A percentile compares a stretch with the other conserved stretches of the same genome.
Evolutionary conservation across 1,140 invertebrate species (phyloP).

Genomic region (Drosophila subobscura): DNA sequence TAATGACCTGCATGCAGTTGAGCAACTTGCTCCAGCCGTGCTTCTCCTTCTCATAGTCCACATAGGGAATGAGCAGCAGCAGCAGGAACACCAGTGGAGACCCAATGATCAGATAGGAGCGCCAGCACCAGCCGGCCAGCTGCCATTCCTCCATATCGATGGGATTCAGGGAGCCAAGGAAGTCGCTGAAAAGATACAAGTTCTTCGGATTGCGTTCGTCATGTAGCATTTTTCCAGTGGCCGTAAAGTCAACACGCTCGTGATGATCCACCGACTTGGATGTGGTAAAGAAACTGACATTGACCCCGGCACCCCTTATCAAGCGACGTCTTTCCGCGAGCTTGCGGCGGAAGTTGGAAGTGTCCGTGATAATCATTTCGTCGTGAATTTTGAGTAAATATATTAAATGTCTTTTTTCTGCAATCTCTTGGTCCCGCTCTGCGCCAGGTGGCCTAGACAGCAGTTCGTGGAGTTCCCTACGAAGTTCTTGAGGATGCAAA

Average conservation of each 20-base stretch:
- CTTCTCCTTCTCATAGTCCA: constrained; percentile 50
- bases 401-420: background rate
- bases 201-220: constrained; percentile 36
- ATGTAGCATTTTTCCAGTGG: constrained; percentile 22
- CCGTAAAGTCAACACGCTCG: constrained; percentile 4
- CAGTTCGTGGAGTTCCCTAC: constrained; percentile 1
- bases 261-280: background rate
- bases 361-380: constrained; percentile 8
- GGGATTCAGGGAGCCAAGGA: constrained; percentile 33
- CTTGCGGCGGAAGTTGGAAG: background rate
- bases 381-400: constrained; percentile 14
- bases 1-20: constrained; percentile 57
- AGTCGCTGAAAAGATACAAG: constrained; percentile 23
- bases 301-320: background rate
- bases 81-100: constrained; percentile 27
- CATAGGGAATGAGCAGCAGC: constrained; percentile 34
- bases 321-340: background rate
- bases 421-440: background rate
- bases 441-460: background rate
- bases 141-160: constrained; percentile 38
- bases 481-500: constrained; percentile 22
- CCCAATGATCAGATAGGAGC: background rate
- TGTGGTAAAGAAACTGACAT: constrained; percentile 3
- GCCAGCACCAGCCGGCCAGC: background rate
- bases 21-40: constrained; percentile 67